phyloP scores from a whole-genome alignment of 1,140 invertebrate genomes.

The Reticulitermes speratus region DNA sequence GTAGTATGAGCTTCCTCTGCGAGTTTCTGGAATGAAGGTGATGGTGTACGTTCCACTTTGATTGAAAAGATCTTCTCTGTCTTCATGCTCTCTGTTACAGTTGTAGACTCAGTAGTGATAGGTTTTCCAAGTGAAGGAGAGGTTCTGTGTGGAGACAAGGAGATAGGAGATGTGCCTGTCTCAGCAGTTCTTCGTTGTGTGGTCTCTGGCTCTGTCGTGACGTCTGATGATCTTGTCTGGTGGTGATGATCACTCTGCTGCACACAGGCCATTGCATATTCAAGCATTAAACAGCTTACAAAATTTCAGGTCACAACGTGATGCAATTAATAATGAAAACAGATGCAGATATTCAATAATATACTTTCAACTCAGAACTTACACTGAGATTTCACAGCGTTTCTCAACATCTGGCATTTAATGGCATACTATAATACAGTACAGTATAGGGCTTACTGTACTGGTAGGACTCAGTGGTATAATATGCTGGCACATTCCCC shows the following conservation, averaged over 20 bases:
- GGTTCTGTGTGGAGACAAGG: background rate
- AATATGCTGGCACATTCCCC: too few relatives aligned
- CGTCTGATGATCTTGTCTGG: background rate
- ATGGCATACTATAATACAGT: too few relatives aligned
- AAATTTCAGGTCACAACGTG: too few relatives aligned
- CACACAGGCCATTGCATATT: background rate
- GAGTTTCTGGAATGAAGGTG: constrained; percentile 2
- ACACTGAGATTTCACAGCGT: too few relatives aligned
- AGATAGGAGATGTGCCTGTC: background rate
- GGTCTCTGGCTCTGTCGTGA: background rate
- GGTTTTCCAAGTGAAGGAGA: constrained; percentile 15
- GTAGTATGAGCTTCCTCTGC: background rate
- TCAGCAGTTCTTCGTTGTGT: background rate
- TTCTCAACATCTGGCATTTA: too few relatives aligned
- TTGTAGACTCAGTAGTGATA: constrained; percentile 25
- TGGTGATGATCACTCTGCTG: background rate
- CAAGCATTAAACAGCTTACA: too few relatives aligned
- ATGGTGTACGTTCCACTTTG: constrained; percentile 33
- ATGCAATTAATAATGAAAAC: too few relatives aligned
- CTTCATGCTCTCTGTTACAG: constrained; percentile 35
- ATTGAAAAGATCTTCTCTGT: constrained; percentile 37
- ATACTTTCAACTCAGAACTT: too few relatives aligned
- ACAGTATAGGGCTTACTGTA: too few relatives aligned
- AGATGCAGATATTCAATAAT: too few relatives aligned
- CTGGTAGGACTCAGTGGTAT: too few relatives aligned